Base-by-base conservation (phyloP, 2,113 vertebrate genomes). In the Gasterosteus aculeatus region DNA sequence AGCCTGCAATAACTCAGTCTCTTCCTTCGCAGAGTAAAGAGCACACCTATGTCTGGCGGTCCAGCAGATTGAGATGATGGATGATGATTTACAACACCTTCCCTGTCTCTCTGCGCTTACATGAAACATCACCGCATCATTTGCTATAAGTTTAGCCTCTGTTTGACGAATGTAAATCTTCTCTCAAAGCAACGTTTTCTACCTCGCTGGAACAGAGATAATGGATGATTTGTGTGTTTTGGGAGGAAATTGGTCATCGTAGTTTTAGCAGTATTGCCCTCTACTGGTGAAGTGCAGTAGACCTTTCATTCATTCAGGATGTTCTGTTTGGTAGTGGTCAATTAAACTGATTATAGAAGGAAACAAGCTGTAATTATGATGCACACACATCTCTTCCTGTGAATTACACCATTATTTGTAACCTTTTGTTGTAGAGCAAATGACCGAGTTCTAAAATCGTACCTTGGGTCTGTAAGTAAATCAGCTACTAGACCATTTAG, bases 221-320 rank as follows among this genome's bases (percentile, higher is more conserved):
- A 78, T 64, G 22, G 42, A 69, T 71, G 83, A 90, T 86, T 72
- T 84, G 69, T 89, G 69, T 72, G 62, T 65, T 62, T 26, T 51
- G 0, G 62, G 31, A 79, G 46, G 42, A 65, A 77, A 26, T n/a
- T 63, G 65, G 72, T 83, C 65, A 29, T 44, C 54, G 56, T 82
- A 76, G 75, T 89, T 86, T 93, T 77, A 86, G 66, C 86, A 86
- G 76, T 81, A 85, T 84, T 86, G 91, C 92, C 93, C 91, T 93
- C 93, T 94, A 90, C 93, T 94, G 93, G 92, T 91, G 49, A 84
- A 74, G 16, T 14, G 39, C 33, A 63, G 46, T 16, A 71, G 42
- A 62, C 33, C 39, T 63, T 62, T 69, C 54, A 69, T 58, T 70
- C 49, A 81, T 31, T 26, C 56, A 10, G 38, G 42, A 47, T 44